These are phyloP conservation scores for Dione vanillae DNA, from an alignment of 2,888 invertebrate genomes.

Conservation along the genomic window DNA sequence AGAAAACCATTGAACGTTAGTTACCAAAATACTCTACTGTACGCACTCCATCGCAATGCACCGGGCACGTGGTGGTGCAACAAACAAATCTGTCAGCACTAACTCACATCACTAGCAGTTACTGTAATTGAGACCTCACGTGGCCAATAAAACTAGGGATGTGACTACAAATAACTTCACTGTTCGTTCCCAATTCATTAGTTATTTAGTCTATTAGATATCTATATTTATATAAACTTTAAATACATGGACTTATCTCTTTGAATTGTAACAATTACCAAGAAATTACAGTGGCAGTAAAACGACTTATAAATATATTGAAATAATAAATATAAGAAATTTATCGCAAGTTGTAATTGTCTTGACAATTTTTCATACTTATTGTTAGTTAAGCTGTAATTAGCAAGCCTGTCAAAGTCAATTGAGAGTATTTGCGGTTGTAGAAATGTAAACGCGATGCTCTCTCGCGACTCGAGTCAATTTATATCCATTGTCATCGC, in stretches of 20 bases:
- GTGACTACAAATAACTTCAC: conserved; percentile 5
- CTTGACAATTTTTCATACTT: background rate
- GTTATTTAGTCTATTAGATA: background rate
- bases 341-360: background rate
- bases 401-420: conserved; percentile 28
- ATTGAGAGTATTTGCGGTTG: conserved; percentile 37
- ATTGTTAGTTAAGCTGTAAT: conserved; percentile 16
- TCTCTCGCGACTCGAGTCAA: conserved; percentile 16
- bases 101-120: conserved; percentile 29
- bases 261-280: too few relatives aligned
- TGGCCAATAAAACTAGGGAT: conserved; percentile 16
- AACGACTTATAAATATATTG: too few relatives aligned
- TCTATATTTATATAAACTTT: background rate
- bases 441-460: conserved; percentile 24
- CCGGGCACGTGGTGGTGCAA: conserved; percentile 1
- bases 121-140: conserved; percentile 18
- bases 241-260: too few relatives aligned
- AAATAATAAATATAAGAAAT: background rate
- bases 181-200: background rate
- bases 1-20: background rate
- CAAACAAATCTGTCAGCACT: conserved; percentile 35
- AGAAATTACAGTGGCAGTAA: too few relatives aligned
- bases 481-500: conserved; percentile 8
- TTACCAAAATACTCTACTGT: background rate
- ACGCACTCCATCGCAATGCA: background rate